phyloP scores from a whole-genome alignment of 2,888 invertebrate genomes.

The Diarsia rubi region DNA sequence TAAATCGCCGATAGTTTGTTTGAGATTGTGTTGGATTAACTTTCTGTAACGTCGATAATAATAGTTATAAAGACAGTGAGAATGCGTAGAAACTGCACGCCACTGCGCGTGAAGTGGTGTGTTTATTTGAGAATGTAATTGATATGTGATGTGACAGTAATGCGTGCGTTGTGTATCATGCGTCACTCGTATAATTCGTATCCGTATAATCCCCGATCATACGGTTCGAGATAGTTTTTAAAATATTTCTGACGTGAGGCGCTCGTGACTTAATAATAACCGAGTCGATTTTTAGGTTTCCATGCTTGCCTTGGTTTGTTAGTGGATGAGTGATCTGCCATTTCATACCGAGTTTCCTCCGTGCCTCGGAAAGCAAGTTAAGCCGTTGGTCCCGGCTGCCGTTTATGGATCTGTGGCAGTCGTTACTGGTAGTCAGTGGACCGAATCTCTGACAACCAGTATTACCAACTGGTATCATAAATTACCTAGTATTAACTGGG shows the following conservation, averaged over 20 bases:
- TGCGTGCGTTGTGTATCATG: conserved; percentile 2
- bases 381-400: too few relatives aligned
- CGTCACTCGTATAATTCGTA: neutral
- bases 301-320: too few relatives aligned
- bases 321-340: too few relatives aligned
- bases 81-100: conserved; percentile 49
- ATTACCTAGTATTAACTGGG: too few relatives aligned
- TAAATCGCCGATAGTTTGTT: neutral
- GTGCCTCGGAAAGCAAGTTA: too few relatives aligned
- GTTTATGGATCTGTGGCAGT: too few relatives aligned
- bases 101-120: conserved; percentile 31
- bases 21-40: conserved; percentile 13
- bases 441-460: too few relatives aligned
- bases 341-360: too few relatives aligned
- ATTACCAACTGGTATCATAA: too few relatives aligned
- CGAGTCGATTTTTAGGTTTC: too few relatives aligned
- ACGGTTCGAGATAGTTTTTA: neutral
- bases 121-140: conserved; percentile 6
- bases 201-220: neutral
- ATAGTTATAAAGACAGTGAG: conserved; percentile 28
- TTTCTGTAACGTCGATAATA: conserved; percentile 29
- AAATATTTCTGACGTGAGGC: neutral
- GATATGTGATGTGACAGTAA: conserved; percentile 38
- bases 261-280: too few relatives aligned
- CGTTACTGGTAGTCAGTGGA: too few relatives aligned